Base-by-base conservation (phyloP, 2,113 vertebrate species). In the Hippocampus mohnikei region DNA sequence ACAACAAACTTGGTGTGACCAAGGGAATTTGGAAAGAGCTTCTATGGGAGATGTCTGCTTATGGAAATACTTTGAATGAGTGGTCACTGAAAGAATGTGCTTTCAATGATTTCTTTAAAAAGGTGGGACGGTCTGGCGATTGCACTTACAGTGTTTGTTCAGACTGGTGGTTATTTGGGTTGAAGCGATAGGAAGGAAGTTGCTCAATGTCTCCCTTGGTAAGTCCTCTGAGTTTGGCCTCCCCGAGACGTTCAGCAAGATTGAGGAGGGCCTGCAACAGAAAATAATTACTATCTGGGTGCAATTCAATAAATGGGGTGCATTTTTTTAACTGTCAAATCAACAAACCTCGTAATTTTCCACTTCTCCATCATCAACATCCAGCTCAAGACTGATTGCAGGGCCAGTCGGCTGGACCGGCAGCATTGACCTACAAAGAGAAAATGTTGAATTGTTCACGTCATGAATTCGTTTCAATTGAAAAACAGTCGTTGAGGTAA, bases 151-250 rank as follows among this genome's bases (percentile, higher is more conserved):
- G 88, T 41, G 96, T 98, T 92, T 99, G 97, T 77, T 99, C 96
- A 81, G 96, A 98, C 81, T 98, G 96, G 90, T 97, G 97, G 91
- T 96, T 98, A 86, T 96, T 98, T 81, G 96, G 95, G 84, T 99
- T 99, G 89, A 98, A 99, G 74, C 97, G 92, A 60, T 99, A 99
- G 59, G 97, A 99, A 76, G 96, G 97, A 92, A 99, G 96, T 76
- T 98, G 97, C 87, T 99, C 97, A 20, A 99, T 98, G 81, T 99
- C 97, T 9, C 94, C 95, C 90, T 98, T 99, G 69, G 95, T 97
- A 81, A 99, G 81, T 71, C 97, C 97, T 76, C 97, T 86, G 74
- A 97, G 97, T 88, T 99, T 99, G 62, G 97, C 97, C 83, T 99
- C 97, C 83, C 97, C 97, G 15, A 99, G 90, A 70, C 97, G 93